Conservation (phyloP, 2,888 invertebrate species). For the Allygus modestus region DNA sequence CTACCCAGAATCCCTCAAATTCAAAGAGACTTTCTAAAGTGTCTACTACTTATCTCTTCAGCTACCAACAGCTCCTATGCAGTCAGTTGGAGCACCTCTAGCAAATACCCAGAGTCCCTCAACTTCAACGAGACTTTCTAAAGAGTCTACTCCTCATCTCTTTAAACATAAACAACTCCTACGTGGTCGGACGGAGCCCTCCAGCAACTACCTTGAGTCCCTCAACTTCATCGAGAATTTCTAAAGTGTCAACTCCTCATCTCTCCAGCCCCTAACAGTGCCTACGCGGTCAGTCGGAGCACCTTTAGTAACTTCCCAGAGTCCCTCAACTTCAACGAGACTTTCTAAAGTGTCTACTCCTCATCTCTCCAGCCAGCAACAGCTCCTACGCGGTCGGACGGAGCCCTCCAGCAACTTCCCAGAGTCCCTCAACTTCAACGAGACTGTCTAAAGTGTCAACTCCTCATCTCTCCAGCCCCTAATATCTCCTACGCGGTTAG, state of each 20-base stretch:
- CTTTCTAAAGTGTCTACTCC: slow-evolving; percentile 38
- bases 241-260: background rate
- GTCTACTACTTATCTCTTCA: background rate
- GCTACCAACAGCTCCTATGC: slow-evolving; percentile 73
- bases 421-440: slow-evolving; percentile 64
- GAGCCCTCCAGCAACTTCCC: slow-evolving; percentile 62
- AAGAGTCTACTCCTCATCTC: background rate
- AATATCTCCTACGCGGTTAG: too few species aligned
- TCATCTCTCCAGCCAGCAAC: slow-evolving; percentile 63
- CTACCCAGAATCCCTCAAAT: slow-evolving; percentile 62
- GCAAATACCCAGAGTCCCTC: slow-evolving; percentile 63
- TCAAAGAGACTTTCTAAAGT: slow-evolving; percentile 60
- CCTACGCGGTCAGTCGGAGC: slow-evolving; percentile 57
- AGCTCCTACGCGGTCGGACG: slow-evolving; percentile 60
- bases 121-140: slow-evolving; percentile 60
- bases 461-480: background rate
- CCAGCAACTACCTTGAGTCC: slow-evolving; percentile 63
- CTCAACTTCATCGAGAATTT: slow-evolving; percentile 62
- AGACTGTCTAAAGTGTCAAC: slow-evolving; percentile 44
- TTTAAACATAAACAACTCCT: slow-evolving; percentile 73
- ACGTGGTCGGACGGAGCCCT: slow-evolving; percentile 62
- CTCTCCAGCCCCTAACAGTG: slow-evolving; percentile 73
- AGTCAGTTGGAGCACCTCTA: slow-evolving; percentile 62
- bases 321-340: slow-evolving; percentile 62
- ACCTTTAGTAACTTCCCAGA: slow-evolving; percentile 63